Conservation (phyloP, 2,888 invertebrate species). For the Heliconius hortense region DNA sequence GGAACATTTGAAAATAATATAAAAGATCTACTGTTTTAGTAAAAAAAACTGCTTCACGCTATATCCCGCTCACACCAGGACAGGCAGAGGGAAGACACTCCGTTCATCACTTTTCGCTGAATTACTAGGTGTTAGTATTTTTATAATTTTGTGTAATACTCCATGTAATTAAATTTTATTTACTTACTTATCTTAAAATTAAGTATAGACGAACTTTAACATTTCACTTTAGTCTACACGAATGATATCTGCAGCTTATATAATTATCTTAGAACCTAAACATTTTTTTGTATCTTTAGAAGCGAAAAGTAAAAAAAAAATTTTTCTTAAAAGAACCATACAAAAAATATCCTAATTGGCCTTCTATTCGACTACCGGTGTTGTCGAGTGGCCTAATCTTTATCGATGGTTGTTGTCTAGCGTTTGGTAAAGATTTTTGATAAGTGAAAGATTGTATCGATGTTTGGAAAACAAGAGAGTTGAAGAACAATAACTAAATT, state of each 20-base stretch:
- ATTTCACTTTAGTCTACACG: too few species aligned
- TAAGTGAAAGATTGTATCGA: constrained; percentile 48
- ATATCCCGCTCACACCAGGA: too few species aligned
- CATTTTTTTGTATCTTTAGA: neutral
- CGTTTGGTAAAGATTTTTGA: constrained; percentile 66
- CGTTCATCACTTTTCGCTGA: too few species aligned
- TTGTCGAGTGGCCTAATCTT: constrained; percentile 43
- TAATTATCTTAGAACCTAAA: neutral
- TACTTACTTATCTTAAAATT: too few species aligned
- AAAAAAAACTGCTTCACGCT: too few species aligned
- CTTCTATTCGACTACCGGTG: constrained; percentile 43
- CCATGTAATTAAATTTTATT: too few species aligned
- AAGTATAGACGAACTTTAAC: too few species aligned
- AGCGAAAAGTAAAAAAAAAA: neutral
- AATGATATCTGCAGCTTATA: neutral
- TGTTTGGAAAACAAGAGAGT: constrained; percentile 38
- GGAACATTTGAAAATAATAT: too few species aligned
- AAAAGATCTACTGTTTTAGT: too few species aligned
- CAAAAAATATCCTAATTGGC: constrained; percentile 42
- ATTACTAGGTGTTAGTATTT: too few species aligned
- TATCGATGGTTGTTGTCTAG: constrained; percentile 54
- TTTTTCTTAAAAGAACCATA: constrained; percentile 8
- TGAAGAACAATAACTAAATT: constrained; percentile 5
- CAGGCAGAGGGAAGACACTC: too few species aligned
- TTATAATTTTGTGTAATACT: too few species aligned